These are phyloP conservation scores for Agapornis roseicollis DNA, from an alignment of 2,113 vertebrate species.

Conservation along the genomic window DNA sequence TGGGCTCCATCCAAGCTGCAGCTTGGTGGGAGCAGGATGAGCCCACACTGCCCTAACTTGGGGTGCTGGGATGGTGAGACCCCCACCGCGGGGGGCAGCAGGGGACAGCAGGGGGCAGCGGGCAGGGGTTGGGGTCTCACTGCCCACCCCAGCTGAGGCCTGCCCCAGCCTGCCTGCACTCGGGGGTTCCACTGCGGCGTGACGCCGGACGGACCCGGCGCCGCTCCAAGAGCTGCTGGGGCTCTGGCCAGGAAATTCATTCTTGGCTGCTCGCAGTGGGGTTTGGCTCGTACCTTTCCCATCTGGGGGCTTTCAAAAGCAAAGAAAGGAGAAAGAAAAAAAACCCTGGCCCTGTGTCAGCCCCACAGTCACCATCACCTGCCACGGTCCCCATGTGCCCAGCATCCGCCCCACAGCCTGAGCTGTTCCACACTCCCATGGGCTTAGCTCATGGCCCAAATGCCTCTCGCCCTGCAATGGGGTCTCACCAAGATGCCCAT, in stretches of 20 bases:
- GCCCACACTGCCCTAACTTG: background rate
- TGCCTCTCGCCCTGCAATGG: background rate
- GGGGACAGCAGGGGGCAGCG: rapidly evolving
- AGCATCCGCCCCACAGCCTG: background rate
- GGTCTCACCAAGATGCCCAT: background rate
- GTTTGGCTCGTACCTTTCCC: conserved; percentile 45
- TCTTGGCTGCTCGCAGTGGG: conserved; percentile 52
- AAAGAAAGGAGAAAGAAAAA: background rate
- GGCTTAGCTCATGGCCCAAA: background rate
- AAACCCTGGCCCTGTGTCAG: background rate
- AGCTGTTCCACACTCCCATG: background rate
- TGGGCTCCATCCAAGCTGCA: conserved; percentile 22
- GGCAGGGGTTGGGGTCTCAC: background rate
- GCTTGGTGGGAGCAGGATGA: background rate
- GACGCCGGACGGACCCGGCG: background rate
- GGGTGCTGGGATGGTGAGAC: background rate
- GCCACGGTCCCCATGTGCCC: background rate
- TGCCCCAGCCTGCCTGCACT: background rate
- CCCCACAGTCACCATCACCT: background rate
- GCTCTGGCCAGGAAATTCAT: conserved; percentile 45
- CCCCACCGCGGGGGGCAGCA: rapidly evolving
- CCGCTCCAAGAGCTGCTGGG: conserved; percentile 39
- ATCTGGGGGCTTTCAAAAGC: conserved; percentile 53
- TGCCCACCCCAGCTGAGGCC: background rate
- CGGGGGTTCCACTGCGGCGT: background rate